These are phyloP conservation scores for Melikaiella ostensackeni DNA, from an alignment of 2,888 invertebrate species.

Conservation along the genomic window DNA sequence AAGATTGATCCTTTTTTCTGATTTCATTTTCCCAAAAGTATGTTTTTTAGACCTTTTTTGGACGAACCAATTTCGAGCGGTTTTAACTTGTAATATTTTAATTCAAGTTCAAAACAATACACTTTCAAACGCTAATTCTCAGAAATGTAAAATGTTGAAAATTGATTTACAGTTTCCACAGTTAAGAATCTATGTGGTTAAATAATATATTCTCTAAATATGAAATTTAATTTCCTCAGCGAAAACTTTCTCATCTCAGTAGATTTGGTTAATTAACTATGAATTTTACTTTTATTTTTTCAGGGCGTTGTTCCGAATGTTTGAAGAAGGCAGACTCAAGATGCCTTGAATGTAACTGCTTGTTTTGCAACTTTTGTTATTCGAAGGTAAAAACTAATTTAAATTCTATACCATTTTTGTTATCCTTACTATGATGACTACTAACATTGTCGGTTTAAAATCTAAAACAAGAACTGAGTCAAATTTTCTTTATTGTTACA, in stretches of 20 bases:
- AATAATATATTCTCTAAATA: background rate
- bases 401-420: background rate
- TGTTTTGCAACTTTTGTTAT: slow-evolving; percentile 67
- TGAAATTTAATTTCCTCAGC: background rate
- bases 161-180: too few species aligned
- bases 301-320: slow-evolving; percentile 69
- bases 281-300: slow-evolving; percentile 44
- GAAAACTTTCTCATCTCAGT: too few species aligned
- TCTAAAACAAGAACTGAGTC: background rate
- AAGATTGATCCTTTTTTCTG: background rate
- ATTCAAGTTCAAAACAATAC: background rate
- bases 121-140: background rate
- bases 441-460: background rate
- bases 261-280: background rate
- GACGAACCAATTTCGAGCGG: background rate
- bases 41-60: background rate
- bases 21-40: background rate
- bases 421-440: background rate
- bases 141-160: too few species aligned
- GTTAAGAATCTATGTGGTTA: background rate
- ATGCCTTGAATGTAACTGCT: slow-evolving; percentile 65
- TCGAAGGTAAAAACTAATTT: slow-evolving; percentile 60
- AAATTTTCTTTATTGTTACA: slow-evolving; percentile 60
- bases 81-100: background rate
- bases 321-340: slow-evolving; percentile 57